These are phyloP conservation scores for Anthophora plumipes DNA, from an alignment of 2,888 invertebrate species.

Conservation along the genomic window DNA sequence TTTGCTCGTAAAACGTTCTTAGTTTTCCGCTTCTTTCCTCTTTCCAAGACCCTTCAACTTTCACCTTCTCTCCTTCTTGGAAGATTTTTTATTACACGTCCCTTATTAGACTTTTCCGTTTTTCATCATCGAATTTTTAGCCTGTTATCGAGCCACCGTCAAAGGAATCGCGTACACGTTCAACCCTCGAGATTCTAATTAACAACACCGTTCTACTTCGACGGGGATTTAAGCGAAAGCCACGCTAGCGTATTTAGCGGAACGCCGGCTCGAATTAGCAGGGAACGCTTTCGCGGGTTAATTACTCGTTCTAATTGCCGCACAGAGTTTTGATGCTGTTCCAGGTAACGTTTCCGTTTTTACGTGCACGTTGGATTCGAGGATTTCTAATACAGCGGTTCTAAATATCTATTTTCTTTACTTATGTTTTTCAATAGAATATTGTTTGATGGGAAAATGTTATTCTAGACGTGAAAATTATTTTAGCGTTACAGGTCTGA, in stretches of 20 bases:
- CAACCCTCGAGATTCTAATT: conserved; percentile 32
- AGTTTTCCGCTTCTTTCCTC: conserved; percentile 26
- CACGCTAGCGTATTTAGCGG: background rate
- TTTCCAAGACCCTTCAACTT: no score
- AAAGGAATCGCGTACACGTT: conserved; percentile 17
- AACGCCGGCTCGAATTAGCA: conserved; percentile 4
- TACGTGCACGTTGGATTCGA: background rate
- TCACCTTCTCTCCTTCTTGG: background rate
- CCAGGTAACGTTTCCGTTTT: background rate
- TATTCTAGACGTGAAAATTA: no score
- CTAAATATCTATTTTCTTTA: no score
- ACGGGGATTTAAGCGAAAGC: conserved; percentile 7
- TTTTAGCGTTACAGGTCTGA: no score
- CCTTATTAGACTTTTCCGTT: conserved; percentile 50
- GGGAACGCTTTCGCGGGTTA: background rate
- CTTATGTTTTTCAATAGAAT: no score
- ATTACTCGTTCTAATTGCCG: conserved; percentile 13
- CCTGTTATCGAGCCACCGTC: conserved; percentile 23
- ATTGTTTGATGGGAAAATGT: no score
- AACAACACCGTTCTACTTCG: conserved; percentile 23
- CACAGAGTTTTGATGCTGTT: background rate
- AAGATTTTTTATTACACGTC: conserved; percentile 64
- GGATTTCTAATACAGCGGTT: background rate
- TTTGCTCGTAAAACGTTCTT: conserved; percentile 34
- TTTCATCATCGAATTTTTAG: conserved; percentile 46